Conservation (phyloP, 2,113 vertebrate genomes). For the Ochotona princeps region DNA sequence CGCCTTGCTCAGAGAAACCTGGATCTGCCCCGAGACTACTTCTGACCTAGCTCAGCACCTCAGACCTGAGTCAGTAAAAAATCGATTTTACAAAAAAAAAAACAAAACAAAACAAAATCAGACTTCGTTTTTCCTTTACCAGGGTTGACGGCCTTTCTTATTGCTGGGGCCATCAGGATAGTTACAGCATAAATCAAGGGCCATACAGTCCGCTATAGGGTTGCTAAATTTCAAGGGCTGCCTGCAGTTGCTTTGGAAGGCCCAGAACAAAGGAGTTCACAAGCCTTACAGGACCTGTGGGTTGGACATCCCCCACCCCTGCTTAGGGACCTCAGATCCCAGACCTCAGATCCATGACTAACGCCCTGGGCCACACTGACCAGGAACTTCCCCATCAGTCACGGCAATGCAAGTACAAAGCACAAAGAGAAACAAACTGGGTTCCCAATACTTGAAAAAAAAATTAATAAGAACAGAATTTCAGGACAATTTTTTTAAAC, state of each 20-base stretch:
- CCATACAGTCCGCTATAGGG: too few relatives aligned
- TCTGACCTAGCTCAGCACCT: background rate
- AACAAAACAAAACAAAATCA: too few relatives aligned
- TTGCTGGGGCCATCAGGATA: too few relatives aligned
- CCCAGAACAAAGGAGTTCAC: too few relatives aligned
- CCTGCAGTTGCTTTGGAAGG: too few relatives aligned
- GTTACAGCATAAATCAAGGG: too few relatives aligned
- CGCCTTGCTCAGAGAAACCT: background rate
- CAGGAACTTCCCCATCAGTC: background rate
- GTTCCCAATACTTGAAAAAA: background rate
- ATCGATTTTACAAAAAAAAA: background rate
- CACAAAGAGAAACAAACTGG: background rate
- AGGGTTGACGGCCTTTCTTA: too few relatives aligned
- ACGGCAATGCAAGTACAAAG: background rate
- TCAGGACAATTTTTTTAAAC: slow-evolving; percentile 17
- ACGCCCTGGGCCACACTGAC: background rate
- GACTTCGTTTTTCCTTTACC: too few relatives aligned
- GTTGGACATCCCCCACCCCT: too few relatives aligned
- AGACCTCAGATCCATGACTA: slow-evolving; percentile 48
- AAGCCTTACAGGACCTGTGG: too few relatives aligned
- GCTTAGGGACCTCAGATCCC: background rate
- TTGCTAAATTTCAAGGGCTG: too few relatives aligned
- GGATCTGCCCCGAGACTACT: background rate
- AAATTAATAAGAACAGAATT: background rate
- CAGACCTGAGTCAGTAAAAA: background rate